Percentiles rank a stretch among this genome's conserved stretches.
Evolutionary conservation across 2,113 vertebrate species (phyloP).

Genomic region (Plestiodon gilberti): DNA sequence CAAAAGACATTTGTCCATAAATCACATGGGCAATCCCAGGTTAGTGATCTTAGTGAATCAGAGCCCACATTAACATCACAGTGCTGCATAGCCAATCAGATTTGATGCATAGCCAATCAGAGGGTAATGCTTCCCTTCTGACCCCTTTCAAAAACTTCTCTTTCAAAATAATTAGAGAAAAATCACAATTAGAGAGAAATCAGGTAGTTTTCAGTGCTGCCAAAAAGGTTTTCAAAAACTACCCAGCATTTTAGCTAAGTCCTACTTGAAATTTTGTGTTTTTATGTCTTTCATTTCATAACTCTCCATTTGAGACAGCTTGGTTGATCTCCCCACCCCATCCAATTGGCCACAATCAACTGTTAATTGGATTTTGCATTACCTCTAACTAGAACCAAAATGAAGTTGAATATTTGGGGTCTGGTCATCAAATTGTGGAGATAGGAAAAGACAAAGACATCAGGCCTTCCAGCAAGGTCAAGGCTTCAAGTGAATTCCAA

Average conservation of each 20-base stretch:
- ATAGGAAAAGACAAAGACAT: background rate
- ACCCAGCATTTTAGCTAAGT: background rate
- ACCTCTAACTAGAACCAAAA: background rate
- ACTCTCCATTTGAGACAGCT: background rate
- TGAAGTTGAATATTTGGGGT: background rate
- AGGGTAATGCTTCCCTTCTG: too few species aligned
- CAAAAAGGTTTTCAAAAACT: background rate
- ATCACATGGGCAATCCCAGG: background rate
- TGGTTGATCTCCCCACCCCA: background rate
- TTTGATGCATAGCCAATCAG: background rate
- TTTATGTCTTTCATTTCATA: background rate
- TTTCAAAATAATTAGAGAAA: too few species aligned
- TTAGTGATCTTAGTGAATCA: background rate
- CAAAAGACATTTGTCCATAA: background rate
- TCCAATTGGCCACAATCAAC: background rate
- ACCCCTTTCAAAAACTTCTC: too few species aligned
- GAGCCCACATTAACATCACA: background rate
- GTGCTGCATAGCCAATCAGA: background rate
- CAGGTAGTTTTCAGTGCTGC: background rate
- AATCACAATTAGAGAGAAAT: background rate
- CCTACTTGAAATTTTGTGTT: background rate
- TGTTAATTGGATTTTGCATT: background rate
- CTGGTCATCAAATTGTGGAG: background rate
- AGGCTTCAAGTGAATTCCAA: slow-evolving; percentile 1
- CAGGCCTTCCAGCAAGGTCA: background rate